phyloP scores from a whole-genome alignment of 2,888 invertebrate species.

The Tribolium freemani region DNA sequence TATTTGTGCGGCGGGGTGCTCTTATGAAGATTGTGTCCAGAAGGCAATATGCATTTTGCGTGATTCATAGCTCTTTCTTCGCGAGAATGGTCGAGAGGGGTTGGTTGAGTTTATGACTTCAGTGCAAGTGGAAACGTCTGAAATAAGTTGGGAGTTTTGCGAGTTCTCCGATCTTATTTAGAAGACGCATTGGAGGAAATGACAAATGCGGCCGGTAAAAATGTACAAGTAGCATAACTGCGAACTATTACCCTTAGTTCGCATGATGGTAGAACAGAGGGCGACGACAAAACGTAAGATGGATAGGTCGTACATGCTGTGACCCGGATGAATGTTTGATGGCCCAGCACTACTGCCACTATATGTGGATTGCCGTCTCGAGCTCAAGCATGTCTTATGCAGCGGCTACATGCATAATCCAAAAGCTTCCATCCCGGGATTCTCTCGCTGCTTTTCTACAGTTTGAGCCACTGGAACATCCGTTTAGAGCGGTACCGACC shows the following conservation, averaged over 20 bases:
- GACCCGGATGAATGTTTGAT: conserved; percentile 66
- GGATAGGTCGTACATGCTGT: conserved; percentile 60
- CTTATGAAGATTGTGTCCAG: conserved; percentile 34
- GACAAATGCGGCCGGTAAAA: conserved; percentile 39
- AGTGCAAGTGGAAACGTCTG: conserved; percentile 28
- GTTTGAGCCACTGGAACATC: conserved; percentile 36
- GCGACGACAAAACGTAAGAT: conserved; percentile 62
- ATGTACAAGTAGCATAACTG: conserved; percentile 38
- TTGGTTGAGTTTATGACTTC: conserved; percentile 34
- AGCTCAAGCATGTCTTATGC: conserved; percentile 62
- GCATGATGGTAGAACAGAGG: conserved; percentile 45
- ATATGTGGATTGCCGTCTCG: conserved; percentile 62
- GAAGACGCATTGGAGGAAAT: conserved; percentile 28
- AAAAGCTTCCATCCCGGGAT: conserved; percentile 53
- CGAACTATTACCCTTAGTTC: conserved; percentile 42
- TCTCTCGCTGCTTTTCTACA: conserved; percentile 35
- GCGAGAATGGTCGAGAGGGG: conserved; percentile 34
- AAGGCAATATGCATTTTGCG: conserved; percentile 35
- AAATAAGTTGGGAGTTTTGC: conserved; percentile 18
- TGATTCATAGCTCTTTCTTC: conserved; percentile 28
- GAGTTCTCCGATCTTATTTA: conserved; percentile 30
- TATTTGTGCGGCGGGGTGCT: conserved; percentile 16
- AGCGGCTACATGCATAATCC: conserved; percentile 62
- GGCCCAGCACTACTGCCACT: conserved; percentile 55
- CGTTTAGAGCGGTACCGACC: conserved; percentile 18